Base-by-base conservation (phyloP, 1,140 invertebrate genomes). In the Heliothis subflexa region DNA sequence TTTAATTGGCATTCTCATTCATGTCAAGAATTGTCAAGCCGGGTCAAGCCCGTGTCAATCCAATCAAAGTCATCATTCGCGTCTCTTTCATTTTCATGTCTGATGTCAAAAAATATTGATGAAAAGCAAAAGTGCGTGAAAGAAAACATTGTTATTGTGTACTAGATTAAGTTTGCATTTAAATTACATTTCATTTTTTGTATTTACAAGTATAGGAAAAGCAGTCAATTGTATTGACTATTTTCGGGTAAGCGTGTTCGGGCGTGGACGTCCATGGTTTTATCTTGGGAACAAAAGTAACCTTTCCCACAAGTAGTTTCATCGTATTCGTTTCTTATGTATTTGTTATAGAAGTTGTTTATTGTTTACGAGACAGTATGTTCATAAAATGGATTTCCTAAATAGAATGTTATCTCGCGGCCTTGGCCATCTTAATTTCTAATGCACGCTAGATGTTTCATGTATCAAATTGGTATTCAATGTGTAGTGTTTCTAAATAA, bases 21-120 rank as follows among this genome's bases (percentile, higher is more conserved):
- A 40, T 9, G 33, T 40, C 33, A 40, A 40, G 33, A 9, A 9
- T 40, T 40, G 33, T 40, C 33, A 40, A 16, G 40, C 33, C 3
- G 3, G 45, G 33, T 40, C 33, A 40, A 16, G 40, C 33, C 3
- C 11, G 45, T 47, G 62, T 66, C 62, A 45, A 55, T 55, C 16
- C 14, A 14, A 54, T 54, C 52, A 55, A 55, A 55, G 16, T 55
- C 28, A 40, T 40, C 64, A 68, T n/a, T 68, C 28, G 64, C 64
- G 18, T 33, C 64, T 40, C 33, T 40, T 40, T 40, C 33, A 40
- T 40, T 40, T 40, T 40, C 33, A 28, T 18, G 40, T 12, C 13
- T 47, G 33, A 66, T 66, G 62, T 52, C 59, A 66, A 61, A 59
- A 61, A 74, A n/a, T 61, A 74, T 61, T 25, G 40, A 74, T 74